phyloP scores from a whole-genome alignment of 2,113 vertebrate genomes.

The Phaethornis superciliosus region DNA sequence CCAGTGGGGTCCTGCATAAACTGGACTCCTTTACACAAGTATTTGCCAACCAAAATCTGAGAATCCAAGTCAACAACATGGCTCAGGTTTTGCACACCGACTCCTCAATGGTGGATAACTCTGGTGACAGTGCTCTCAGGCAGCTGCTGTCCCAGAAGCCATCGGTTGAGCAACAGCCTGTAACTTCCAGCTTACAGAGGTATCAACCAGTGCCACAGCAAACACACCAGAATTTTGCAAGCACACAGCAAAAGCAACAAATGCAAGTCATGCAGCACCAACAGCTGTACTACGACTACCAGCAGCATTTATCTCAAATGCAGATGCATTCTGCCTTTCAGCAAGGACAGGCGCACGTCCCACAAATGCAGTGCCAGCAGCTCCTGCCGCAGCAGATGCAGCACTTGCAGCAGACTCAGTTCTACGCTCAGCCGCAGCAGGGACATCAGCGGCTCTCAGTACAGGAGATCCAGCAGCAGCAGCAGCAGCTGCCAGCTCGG shows the following conservation, averaged over 20 bases:
- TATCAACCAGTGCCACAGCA: conserved; percentile 79
- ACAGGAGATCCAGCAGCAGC: conserved; percentile 75
- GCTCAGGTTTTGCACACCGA: conserved; percentile 78
- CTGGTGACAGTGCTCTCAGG: conserved; percentile 78
- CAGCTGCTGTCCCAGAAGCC: conserved; percentile 83
- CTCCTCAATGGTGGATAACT: conserved; percentile 71
- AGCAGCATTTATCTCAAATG: conserved; percentile 78
- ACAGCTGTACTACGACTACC: conserved; percentile 80
- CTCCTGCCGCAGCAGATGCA: conserved; percentile 74
- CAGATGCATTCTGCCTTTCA: conserved; percentile 68
- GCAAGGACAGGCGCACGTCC: conserved; percentile 62
- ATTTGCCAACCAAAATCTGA: conserved; percentile 84
- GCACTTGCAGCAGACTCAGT: conserved; percentile 77
- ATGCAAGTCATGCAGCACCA: conserved; percentile 78
- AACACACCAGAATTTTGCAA: conserved; percentile 72
- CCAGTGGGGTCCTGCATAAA: conserved; percentile 82
- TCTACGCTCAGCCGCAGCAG: conserved; percentile 77
- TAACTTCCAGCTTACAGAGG: conserved; percentile 63
- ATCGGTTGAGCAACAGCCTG: conserved; percentile 62
- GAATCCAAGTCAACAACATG: conserved; percentile 82
- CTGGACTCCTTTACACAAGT: conserved; percentile 89
- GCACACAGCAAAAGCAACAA: conserved; percentile 75
- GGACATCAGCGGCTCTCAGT: conserved; percentile 74
- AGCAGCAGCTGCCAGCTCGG: conserved; percentile 45
- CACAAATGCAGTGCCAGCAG: conserved; percentile 73